phyloP scores from a whole-genome alignment of 2,888 invertebrate species.

The Salpingus planirostris region DNA sequence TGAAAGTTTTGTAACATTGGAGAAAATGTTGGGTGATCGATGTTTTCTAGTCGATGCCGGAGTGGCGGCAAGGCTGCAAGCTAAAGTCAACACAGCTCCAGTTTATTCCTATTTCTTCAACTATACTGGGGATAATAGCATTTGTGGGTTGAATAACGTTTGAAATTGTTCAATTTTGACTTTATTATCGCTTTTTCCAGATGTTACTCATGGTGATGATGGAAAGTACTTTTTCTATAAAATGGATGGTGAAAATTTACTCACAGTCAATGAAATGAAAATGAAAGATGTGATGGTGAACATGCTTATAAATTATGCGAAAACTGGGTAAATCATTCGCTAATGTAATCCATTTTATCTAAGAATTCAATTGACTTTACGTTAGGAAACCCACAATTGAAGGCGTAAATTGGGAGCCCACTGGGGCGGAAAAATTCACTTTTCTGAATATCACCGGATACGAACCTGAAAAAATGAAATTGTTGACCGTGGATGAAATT shows the following conservation, averaged over 20 bases:
- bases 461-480: constrained; percentile 36
- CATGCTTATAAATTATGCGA: constrained; percentile 5
- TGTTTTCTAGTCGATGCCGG: constrained; percentile 49
- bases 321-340: constrained; percentile 6
- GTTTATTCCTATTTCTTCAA: constrained; percentile 50
- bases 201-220: constrained; percentile 9
- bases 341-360: neutral
- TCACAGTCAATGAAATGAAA: constrained; percentile 4
- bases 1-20: constrained; percentile 2
- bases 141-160: too few relatives aligned
- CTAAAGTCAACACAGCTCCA: constrained; percentile 45
- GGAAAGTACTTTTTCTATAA: constrained; percentile 9
- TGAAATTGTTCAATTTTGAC: too few relatives aligned
- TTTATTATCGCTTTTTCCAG: too few relatives aligned
- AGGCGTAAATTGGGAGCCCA: constrained; percentile 43
- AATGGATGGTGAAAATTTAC: constrained; percentile 3
- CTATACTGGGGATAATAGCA: constrained; percentile 12
- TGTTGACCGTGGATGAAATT: constrained; percentile 43
- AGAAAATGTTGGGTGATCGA: constrained; percentile 48
- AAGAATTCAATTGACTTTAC: constrained; percentile 4
- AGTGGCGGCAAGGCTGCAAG: constrained; percentile 48
- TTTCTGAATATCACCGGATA: constrained; percentile 44
- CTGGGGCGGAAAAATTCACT: constrained; percentile 41
- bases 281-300: constrained; percentile 8
- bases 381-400: constrained; percentile 42